Percentiles rank a stretch among this genome's conserved stretches.
Evolutionary conservation across 1,140 invertebrate genomes (phyloP).

Genomic region (Dendroctonus ponderosae): DNA sequence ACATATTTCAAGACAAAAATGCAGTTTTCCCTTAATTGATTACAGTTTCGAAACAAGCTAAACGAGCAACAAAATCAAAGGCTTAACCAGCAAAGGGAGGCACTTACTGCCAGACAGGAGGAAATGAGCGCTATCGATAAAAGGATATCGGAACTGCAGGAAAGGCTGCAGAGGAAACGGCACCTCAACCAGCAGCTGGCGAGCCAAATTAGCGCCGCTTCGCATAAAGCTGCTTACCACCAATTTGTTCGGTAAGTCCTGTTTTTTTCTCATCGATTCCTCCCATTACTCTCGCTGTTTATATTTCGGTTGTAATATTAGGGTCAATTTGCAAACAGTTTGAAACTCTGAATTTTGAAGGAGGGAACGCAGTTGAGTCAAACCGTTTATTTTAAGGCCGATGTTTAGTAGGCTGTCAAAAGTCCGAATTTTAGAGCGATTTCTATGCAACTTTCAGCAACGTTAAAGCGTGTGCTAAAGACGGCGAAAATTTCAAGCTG

Average conservation of each 20-base stretch:
- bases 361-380: neutral
- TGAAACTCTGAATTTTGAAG: neutral
- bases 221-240: slow-evolving; percentile 49
- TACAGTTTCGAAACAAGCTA: slow-evolving; percentile 91
- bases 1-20: no score
- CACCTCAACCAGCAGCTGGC: slow-evolving; percentile 83
- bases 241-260: slow-evolving; percentile 47
- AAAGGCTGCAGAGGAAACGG: slow-evolving; percentile 82
- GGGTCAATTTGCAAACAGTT: neutral
- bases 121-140: slow-evolving; percentile 90
- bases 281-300: no score
- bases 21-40: slow-evolving; percentile 29
- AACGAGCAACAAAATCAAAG: slow-evolving; percentile 91
- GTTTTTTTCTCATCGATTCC: no score
- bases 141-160: slow-evolving; percentile 89
- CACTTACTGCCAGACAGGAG: slow-evolving; percentile 79
- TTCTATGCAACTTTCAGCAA: no score
- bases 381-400: no score
- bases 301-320: no score
- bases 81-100: slow-evolving; percentile 81
- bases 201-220: slow-evolving; percentile 62
- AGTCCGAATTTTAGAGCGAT: no score
- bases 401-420: no score
- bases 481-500: no score
- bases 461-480: no score